Percentiles rank a stretch among this genome's conserved stretches.
Conservation (phyloP, 2,797 vertebrate species). For the Falco concolor region DNA sequence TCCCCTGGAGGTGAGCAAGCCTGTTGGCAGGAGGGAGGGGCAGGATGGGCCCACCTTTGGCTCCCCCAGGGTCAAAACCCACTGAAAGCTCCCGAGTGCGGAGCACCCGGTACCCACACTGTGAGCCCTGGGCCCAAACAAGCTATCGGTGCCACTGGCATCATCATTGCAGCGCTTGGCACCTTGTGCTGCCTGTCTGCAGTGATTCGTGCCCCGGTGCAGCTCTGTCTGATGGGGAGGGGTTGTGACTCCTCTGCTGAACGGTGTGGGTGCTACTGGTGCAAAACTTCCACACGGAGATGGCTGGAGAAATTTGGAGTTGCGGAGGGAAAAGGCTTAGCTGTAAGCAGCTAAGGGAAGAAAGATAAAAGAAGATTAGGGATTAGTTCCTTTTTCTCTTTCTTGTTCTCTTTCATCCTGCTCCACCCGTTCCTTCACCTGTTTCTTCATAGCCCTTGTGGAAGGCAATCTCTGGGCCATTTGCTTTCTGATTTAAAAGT, state of each 20-base stretch:
- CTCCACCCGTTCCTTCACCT: neutral
- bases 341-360: neutral
- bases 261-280: neutral
- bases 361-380: neutral
- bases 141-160: neutral
- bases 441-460: neutral
- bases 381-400: no score
- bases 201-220: neutral
- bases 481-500: neutral
- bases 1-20: neutral
- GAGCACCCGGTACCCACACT: neutral
- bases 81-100: accelerated
- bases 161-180: neutral
- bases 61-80: neutral
- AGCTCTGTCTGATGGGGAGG: neutral
- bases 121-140: neutral
- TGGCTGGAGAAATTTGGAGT: neutral
- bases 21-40: neutral
- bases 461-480: neutral
- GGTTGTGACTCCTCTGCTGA: neutral
- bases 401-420: neutral
- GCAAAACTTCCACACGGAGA: neutral
- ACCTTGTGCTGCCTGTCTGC: neutral
- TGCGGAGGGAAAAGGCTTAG: neutral
- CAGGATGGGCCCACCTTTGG: neutral